phyloP scores from a whole-genome alignment of 2,797 vertebrate species.

The Lithobates pipiens region DNA sequence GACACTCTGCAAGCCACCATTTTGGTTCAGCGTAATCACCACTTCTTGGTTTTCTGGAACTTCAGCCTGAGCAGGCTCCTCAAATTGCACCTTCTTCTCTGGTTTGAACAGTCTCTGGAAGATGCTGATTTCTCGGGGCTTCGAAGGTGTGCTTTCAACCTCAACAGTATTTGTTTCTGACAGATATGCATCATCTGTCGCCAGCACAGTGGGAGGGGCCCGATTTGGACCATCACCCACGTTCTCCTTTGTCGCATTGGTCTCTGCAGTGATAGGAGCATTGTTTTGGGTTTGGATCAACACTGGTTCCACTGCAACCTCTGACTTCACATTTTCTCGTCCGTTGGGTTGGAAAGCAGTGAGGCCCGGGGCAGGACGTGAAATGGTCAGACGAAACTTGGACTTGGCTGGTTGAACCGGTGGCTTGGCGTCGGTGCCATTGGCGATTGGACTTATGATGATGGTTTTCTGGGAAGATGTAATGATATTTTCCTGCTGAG shows the following conservation, averaged over 20 bases:
- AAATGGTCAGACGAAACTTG: conserved; percentile 70
- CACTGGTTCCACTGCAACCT: conserved; percentile 59
- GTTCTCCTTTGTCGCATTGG: conserved; percentile 50
- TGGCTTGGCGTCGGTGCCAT: conserved; percentile 69
- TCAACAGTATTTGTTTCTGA: conserved; percentile 27
- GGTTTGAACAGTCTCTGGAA: conserved; percentile 84
- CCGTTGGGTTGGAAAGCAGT: conserved; percentile 65
- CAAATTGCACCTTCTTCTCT: conserved; percentile 69
- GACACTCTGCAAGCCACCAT: conserved; percentile 52
- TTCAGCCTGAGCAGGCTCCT: conserved; percentile 42
- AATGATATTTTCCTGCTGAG: conserved; percentile 70
- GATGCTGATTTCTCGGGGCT: conserved; percentile 66
- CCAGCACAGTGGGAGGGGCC: neutral
- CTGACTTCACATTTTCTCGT: conserved; percentile 62
- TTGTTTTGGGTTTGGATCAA: conserved; percentile 68
- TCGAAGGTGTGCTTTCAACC: conserved; percentile 29
- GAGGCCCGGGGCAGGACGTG: conserved; percentile 77
- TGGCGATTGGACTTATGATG: conserved; percentile 63
- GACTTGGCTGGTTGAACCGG: conserved; percentile 71
- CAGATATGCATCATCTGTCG: conserved; percentile 10
- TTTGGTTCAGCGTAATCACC: neutral
- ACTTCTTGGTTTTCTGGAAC: neutral
- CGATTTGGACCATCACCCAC: conserved; percentile 33
- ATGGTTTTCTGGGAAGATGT: conserved; percentile 69
- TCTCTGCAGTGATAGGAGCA: conserved; percentile 4